These are phyloP conservation scores for Girardia tigrina DNA, from an alignment of 2,888 invertebrate genomes.

Conservation along the genomic window DNA sequence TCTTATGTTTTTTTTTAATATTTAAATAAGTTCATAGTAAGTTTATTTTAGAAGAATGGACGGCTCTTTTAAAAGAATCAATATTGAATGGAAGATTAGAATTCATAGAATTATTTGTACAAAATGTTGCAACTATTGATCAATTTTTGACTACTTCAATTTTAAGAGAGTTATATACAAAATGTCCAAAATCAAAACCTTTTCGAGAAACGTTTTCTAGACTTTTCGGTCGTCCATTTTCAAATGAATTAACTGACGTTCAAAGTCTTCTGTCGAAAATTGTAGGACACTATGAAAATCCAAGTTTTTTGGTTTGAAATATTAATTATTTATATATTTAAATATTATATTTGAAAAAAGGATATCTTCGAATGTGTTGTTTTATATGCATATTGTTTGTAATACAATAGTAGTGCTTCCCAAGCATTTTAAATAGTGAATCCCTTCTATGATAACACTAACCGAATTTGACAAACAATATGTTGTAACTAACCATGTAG, in stretches of 20 bases:
- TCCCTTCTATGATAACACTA: no score
- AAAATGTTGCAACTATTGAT: not conserved
- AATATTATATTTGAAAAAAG: no score
- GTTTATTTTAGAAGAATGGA: not conserved
- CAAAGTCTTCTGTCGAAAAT: not conserved
- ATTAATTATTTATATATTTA: no score
- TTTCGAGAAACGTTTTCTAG: not conserved
- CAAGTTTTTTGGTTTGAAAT: not conserved
- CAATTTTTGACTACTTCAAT: not conserved
- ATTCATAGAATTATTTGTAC: not conserved
- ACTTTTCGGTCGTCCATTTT: conserved; percentile 2
- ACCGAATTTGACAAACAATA: no score
- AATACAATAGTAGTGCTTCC: no score
- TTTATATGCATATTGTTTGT: no score
- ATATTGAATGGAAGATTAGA: not conserved
- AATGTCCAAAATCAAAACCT: not conserved
- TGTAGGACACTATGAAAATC: not conserved
- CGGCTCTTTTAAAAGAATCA: not conserved
- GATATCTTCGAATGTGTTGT: no score
- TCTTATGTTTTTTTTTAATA: no score
- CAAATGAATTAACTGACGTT: not conserved
- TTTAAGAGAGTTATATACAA: conserved; percentile 8
- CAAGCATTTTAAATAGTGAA: no score
- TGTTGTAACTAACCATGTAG: no score
- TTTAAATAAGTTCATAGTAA: no score